Conservation (phyloP, 2,797 vertebrate genomes). For the Acomys russatus region DNA sequence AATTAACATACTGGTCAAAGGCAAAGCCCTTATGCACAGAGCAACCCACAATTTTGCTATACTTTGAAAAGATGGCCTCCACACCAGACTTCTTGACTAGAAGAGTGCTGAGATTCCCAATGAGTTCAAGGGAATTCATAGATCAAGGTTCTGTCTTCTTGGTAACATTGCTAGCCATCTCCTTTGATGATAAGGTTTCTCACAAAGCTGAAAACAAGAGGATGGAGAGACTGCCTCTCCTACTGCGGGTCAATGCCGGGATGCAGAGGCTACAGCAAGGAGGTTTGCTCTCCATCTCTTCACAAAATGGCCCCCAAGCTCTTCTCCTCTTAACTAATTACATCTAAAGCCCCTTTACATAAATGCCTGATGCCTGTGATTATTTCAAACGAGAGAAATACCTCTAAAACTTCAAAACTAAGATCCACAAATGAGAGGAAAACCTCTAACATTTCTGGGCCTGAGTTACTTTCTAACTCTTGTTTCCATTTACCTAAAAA, state of each 20-base stretch:
- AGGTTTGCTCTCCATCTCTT: too few species aligned
- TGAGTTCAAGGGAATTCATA: slow-evolving; percentile 96
- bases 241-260: too few species aligned
- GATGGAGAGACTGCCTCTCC: too few species aligned
- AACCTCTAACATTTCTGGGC: not conserved
- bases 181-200: slow-evolving; percentile 69
- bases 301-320: too few species aligned
- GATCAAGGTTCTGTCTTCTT: slow-evolving; percentile 97
- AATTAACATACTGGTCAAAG: slow-evolving; percentile 94
- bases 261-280: too few species aligned
- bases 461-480: not conserved
- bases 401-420: not conserved
- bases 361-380: not conserved
- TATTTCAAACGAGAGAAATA: not conserved
- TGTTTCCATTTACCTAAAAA: not conserved
- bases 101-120: slow-evolving; percentile 97
- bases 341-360: too few species aligned
- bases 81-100: slow-evolving; percentile 97
- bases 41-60: slow-evolving; percentile 89
- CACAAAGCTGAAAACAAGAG: slow-evolving; percentile 64
- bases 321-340: too few species aligned
- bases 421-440: not conserved
- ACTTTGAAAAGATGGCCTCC: slow-evolving; percentile 97
- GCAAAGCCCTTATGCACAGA: too few species aligned
- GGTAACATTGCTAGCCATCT: slow-evolving; percentile 96